A percentile compares a stretch with the other conserved stretches of the same genome.
These are phyloP conservation scores for Stegodyphus mimosarum DNA, from an alignment of 1,140 invertebrate species.

Conservation along the genomic window DNA sequence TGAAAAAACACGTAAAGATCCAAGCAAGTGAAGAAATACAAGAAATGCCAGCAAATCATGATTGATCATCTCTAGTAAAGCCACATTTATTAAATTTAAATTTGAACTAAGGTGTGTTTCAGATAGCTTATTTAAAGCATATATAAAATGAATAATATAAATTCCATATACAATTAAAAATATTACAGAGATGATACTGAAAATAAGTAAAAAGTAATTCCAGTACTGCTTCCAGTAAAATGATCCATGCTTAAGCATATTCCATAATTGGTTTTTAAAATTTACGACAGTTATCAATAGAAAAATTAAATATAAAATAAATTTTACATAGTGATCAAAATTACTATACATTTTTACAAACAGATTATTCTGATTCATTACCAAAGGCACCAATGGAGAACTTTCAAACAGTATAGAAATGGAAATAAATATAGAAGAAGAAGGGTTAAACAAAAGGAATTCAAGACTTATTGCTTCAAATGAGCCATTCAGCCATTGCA, in stretches of 20 bases:
- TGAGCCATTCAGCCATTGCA: not conserved
- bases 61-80: not conserved
- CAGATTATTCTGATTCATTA: not conserved
- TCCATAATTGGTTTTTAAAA: slow-evolving; percentile 36
- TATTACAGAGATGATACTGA: not conserved
- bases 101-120: not conserved
- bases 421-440: slow-evolving; percentile 18
- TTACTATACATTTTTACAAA: not conserved
- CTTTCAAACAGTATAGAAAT: slow-evolving; percentile 29
- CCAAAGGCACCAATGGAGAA: not conserved
- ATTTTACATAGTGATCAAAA: not conserved
- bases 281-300: slow-evolving; percentile 7
- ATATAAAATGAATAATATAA: not conserved
- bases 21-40: slow-evolving; percentile 20
- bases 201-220: slow-evolving; percentile 18
- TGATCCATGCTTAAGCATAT: slow-evolving; percentile 17
- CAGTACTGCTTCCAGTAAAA: not conserved
- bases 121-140: not conserved
- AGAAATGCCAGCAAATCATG: not conserved
- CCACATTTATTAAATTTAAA: not conserved
- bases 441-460: slow-evolving; percentile 41
- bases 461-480: slow-evolving; percentile 30
- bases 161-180: slow-evolving; percentile 3
- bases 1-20: not conserved
- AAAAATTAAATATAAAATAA: slow-evolving; percentile 23